A percentile compares a stretch with the other conserved stretches of the same genome.
These are phyloP conservation scores for Chaetura pelagica DNA, from an alignment of 2,113 vertebrate species.

Conservation along the genomic window DNA sequence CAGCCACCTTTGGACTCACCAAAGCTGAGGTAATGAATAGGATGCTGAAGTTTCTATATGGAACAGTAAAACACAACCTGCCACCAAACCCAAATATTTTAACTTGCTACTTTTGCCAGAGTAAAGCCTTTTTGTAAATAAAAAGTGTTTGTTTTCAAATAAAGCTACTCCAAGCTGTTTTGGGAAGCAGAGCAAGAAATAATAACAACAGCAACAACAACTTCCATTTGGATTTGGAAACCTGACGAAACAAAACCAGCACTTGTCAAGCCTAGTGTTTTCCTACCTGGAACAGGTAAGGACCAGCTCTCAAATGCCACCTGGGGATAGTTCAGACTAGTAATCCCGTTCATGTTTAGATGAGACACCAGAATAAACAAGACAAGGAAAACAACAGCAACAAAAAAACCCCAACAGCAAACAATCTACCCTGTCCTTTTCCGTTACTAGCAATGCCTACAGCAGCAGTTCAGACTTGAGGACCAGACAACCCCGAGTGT, in stretches of 20 bases:
- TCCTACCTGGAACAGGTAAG: conserved; percentile 82
- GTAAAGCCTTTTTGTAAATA: conserved; percentile 48
- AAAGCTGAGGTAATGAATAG: neutral
- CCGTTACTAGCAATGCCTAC: conserved; percentile 42
- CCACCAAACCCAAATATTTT: conserved; percentile 33
- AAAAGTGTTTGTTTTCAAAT: conserved; percentile 40
- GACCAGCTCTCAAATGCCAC: conserved; percentile 79
- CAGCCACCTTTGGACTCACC: neutral
- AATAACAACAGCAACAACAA: neutral
- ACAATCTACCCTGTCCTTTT: conserved; percentile 29
- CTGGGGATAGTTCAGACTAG: conserved; percentile 77
- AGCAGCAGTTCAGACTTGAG: neutral
- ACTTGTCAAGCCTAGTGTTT: conserved; percentile 56
- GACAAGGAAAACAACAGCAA: neutral
- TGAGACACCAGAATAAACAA: conserved; percentile 58
- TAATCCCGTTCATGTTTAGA: conserved; percentile 74
- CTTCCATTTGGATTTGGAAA: conserved; percentile 39
- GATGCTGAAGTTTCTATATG: neutral
- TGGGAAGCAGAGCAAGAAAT: neutral
- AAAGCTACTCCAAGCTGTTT: conserved; percentile 19
- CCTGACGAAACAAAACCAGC: conserved; percentile 41
- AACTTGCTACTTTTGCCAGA: conserved; percentile 11
- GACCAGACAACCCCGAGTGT: conserved; percentile 48
- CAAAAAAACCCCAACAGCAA: too few species aligned
- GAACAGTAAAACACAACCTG: conserved; percentile 13